Evolutionary conservation across 2,797 vertebrate species (phyloP), one percentile per base, ranked within the genome.

Genomic region (Fistularia commersonii): DNA sequence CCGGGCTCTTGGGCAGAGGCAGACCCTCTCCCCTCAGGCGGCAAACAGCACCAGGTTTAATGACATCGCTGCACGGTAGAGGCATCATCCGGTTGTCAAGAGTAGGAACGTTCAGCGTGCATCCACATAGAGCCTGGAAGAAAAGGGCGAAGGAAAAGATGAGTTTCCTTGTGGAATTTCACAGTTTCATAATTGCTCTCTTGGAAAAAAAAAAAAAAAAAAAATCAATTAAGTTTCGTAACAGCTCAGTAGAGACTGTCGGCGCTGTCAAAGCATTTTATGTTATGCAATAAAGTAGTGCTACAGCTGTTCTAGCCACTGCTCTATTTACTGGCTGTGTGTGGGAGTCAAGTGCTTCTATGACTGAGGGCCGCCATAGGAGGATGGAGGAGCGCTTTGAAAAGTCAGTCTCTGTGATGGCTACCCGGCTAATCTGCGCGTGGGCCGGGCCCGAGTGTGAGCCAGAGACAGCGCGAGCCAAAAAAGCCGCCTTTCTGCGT

Each of bases 21-120:
- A 99, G 92, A 1, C 97, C 96, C 59, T 99, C 96, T 8, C 96
- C 97, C 0, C 95, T 89, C 36, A 98, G 92, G 73, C 95, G 90
- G 66, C 96, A 95, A 57, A 96, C 82, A 0, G 93, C 94, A 45
- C 94, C 95, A 0, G 95, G 97, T 70, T 95, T 97, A 85, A 98
- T 96, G 59, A 99, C 91, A 36, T 99, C 94, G 0, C 88, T 97
- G 89, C 93, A 96, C 7, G 96, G 95, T 46, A 98, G 88, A 2
- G 95, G 94, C 88, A 98, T 98, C 79, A 93, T 93, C 35, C 92
- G 89, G 82, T 92, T 94, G 8, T 98, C 95, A 0, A 98, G 91
- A 33, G 95, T 98, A 47, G 96, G 96, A 81, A 98, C 95, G 77
- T 93, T 98, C 55, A 99, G 90, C 2, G 95, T 98, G 84, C 94